Percentiles rank a stretch among this genome's conserved stretches.
These are phyloP conservation scores for Cactoblastis cactorum DNA, from an alignment of 2,888 invertebrate species.

Conservation along the genomic window DNA sequence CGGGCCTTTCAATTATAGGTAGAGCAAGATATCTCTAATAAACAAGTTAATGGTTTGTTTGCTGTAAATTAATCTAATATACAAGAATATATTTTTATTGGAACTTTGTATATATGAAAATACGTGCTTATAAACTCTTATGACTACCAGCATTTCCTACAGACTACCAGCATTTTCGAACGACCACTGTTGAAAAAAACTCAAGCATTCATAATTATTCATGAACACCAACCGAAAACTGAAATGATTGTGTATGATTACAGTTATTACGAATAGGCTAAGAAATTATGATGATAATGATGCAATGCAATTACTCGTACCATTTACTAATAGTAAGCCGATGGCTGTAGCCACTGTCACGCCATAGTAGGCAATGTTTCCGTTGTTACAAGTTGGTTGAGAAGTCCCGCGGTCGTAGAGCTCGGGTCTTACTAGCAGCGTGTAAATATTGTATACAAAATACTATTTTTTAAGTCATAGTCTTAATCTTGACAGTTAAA, in stretches of 20 bases:
- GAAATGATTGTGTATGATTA: constrained; percentile 4
- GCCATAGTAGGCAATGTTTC: constrained; percentile 11
- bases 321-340: constrained; percentile 8
- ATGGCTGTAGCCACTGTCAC: constrained; percentile 11
- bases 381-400: constrained; percentile 12
- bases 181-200: no score
- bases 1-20: no score
- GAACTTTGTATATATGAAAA: no score
- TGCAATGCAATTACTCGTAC: constrained; percentile 2
- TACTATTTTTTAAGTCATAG: no score
- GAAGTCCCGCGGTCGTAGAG: background rate
- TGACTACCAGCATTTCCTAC: no score
- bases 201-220: background rate
- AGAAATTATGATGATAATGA: constrained; percentile 11
- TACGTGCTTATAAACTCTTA: no score
- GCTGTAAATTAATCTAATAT: no score
- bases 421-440: background rate
- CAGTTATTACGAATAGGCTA: constrained; percentile 8
- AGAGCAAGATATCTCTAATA: no score
- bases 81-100: no score
- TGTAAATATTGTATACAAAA: background rate
- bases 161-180: no score
- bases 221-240: constrained; percentile 2
- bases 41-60: no score
- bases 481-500: no score